Percentiles rank a stretch among this genome's conserved stretches.
Evolutionary conservation across 2,888 invertebrate species (phyloP).

Genomic region (Scaptomyza reducta): DNA sequence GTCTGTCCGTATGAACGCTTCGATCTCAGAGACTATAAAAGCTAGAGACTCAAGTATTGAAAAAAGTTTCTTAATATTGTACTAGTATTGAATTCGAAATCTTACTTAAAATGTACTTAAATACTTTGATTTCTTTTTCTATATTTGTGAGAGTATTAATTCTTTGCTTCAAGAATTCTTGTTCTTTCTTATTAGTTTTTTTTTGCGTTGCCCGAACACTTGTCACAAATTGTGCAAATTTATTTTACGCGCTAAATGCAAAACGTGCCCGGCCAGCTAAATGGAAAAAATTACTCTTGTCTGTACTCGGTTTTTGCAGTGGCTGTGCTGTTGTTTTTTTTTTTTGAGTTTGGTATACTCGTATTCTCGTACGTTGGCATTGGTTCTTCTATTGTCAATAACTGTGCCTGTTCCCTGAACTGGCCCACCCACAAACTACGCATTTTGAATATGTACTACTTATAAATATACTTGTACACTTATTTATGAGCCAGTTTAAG

Average conservation of each 20-base stretch:
- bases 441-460: conserved; percentile 44
- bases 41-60: too few relatives aligned
- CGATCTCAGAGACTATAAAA: too few relatives aligned
- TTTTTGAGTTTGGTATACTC: conserved; percentile 5
- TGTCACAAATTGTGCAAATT: conserved; percentile 79
- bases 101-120: too few relatives aligned
- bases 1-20: too few relatives aligned
- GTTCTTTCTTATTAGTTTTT: background rate
- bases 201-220: conserved; percentile 61
- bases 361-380: conserved; percentile 22
- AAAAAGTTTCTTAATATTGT: too few relatives aligned
- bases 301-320: conserved; percentile 1
- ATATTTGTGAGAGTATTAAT: too few relatives aligned
- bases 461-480: conserved; percentile 15
- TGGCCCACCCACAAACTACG: conserved; percentile 65
- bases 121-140: too few relatives aligned
- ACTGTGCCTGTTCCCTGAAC: conserved; percentile 58
- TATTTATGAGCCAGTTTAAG: conserved; percentile 29
- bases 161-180: background rate
- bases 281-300: conserved; percentile 69
- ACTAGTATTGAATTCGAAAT: too few relatives aligned
- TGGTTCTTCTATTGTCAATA: conserved; percentile 60
- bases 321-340: background rate
- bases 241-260: conserved; percentile 79
- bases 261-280: conserved; percentile 76